Base-by-base conservation (phyloP, 2,113 vertebrate genomes). In the Halichoerus grypus region DNA sequence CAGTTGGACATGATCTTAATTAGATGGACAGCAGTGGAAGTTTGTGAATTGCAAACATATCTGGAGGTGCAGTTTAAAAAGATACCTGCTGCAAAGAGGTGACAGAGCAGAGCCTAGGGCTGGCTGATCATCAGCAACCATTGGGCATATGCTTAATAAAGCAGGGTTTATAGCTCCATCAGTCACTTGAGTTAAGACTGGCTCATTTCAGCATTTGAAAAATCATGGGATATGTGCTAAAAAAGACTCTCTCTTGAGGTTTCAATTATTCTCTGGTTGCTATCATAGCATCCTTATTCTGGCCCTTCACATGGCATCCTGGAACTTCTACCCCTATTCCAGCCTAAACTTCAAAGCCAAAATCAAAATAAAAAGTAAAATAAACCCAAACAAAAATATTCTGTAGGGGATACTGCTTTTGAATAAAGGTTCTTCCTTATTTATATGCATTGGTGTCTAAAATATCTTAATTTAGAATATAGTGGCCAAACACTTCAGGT, bases 171-270 rank as follows among this genome's bases (percentile, higher is more conserved):
- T 36, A 72, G 26, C 51, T 94, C 36, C 61, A 31, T 83, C 46
- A 85, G 36, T 90, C 93, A 82, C 51, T 91, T 81, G 49, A 71
- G 8, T 69, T 74, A 85, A 94, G 61, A 88, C 22, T 46, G 67
- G 26, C 39, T 74, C 18, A 42, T 59, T 42, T 65, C 7, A 82
- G 21, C 6, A 42, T 83, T 89, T 88, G 77, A 89, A 81, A 93
- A 80, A 46, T 80, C 55, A 86, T 16, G 26, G 21, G 24, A 57
- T 51, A 36, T 72, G 3, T 39, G 8, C 36, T 33, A 18, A 67
- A 95, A 95, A 90, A 83, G 33, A 63, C 51, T 90, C 9, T 92
- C 57, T 74, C 69, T 80, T 92, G 69, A 90, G 55, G 33, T 74
- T 88, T 94, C 81, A 63, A 21, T 61, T 92, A 36, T 84, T 92